Conservation (phyloP, 2,113 vertebrate genomes). For the Saiga tatarica region DNA sequence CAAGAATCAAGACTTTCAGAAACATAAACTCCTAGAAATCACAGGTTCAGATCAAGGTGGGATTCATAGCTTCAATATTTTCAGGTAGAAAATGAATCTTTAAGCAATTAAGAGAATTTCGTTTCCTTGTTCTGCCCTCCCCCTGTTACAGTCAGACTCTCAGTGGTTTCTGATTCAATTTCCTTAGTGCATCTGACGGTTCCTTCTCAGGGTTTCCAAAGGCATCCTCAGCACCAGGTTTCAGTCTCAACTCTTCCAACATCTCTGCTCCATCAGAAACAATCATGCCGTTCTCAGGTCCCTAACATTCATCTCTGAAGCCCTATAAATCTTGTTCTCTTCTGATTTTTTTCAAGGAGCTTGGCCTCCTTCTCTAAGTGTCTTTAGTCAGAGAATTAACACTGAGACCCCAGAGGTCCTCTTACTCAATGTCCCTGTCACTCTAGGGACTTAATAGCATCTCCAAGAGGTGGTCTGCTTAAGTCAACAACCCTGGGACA, state of each 20-base stretch:
- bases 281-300: rapidly evolving
- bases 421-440: background rate
- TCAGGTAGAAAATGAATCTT: background rate
- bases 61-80: background rate
- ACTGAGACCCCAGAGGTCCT: background rate
- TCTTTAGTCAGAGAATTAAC: background rate
- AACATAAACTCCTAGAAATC: background rate
- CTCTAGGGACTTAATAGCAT: background rate
- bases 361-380: background rate
- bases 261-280: background rate
- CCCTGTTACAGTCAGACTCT: background rate
- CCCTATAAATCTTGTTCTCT: background rate
- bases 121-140: background rate
- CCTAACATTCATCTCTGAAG: background rate
- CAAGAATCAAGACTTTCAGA: background rate
- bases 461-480: background rate
- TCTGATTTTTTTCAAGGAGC: background rate
- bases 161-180: background rate
- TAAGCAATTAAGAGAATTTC: background rate
- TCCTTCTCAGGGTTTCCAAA: background rate
- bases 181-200: background rate
- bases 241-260: background rate
- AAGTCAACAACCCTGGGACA: rapidly evolving
- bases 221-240: background rate
- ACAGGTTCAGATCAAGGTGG: background rate